These are phyloP conservation scores for Podarcis muralis DNA, from an alignment of 2,113 vertebrate species.

Conservation along the genomic window DNA sequence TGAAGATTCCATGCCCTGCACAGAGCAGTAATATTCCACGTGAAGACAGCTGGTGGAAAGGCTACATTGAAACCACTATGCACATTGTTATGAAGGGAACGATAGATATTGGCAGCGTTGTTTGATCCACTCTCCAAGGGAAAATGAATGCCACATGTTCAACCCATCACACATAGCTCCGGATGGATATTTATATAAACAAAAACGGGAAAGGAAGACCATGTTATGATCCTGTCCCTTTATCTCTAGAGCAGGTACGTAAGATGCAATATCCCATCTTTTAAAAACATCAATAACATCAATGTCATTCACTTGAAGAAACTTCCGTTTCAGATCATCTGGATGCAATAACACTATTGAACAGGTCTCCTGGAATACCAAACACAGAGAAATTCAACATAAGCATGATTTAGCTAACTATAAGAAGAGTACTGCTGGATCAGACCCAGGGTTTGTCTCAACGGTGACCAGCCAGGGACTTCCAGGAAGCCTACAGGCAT, in stretches of 20 bases:
- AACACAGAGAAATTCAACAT: background rate
- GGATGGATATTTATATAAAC: constrained; percentile 71
- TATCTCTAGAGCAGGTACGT: constrained; percentile 58
- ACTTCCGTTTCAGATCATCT: background rate
- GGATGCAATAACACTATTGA: background rate
- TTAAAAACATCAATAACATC: constrained; percentile 41
- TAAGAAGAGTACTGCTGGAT: background rate
- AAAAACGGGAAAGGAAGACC: constrained; percentile 51
- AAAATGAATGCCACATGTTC: constrained; percentile 78
- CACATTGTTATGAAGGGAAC: constrained; percentile 78
- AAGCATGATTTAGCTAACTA: background rate
- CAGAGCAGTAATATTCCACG: constrained; percentile 71
- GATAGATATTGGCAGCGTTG: constrained; percentile 76
- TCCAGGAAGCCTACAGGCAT: background rate
- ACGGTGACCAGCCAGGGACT: background rate
- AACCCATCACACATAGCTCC: constrained; percentile 64
- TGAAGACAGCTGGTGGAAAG: constrained; percentile 73
- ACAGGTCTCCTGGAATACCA: background rate
- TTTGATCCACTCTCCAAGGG: constrained; percentile 78
- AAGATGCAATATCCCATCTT: constrained; percentile 33
- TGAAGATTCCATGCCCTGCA: constrained; percentile 53
- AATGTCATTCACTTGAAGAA: constrained; percentile 32
- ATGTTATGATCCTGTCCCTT: constrained; percentile 55
- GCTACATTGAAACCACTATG: constrained; percentile 73
- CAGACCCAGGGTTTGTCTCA: background rate